phyloP scores from a whole-genome alignment of 2,888 invertebrate species.

The Antheraea yamamai region DNA sequence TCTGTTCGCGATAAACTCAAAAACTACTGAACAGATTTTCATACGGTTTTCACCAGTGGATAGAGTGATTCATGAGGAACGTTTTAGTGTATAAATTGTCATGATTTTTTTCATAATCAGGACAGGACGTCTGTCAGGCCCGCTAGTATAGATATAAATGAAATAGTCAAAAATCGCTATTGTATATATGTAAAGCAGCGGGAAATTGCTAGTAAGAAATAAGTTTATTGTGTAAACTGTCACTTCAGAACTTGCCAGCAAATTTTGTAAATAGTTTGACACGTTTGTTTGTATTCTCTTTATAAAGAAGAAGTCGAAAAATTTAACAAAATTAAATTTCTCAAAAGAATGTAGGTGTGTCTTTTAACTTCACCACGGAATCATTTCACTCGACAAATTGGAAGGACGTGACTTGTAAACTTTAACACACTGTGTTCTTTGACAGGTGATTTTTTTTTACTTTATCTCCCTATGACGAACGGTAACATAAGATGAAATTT shows the following conservation, averaged over 20 bases:
- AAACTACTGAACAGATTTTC: too few species aligned
- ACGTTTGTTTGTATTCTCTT: neutral
- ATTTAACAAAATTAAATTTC: conserved; percentile 30
- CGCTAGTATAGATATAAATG: too few species aligned
- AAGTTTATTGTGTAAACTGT: neutral
- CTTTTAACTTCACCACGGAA: conserved; percentile 23
- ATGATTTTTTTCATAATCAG: too few species aligned
- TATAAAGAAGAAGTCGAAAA: conserved; percentile 11
- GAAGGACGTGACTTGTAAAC: conserved; percentile 40
- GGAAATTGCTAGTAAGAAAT: neutral
- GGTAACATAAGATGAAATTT: neutral
- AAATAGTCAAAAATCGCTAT: too few species aligned
- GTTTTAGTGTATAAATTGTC: too few species aligned
- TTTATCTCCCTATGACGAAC: neutral
- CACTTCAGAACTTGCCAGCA: neutral
- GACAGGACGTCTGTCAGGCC: too few species aligned
- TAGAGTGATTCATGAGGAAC: too few species aligned
- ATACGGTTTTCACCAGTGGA: too few species aligned
- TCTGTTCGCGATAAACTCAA: too few species aligned
- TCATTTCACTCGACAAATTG: conserved; percentile 40
- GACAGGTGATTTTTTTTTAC: conserved; percentile 18
- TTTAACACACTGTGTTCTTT: conserved; percentile 30
- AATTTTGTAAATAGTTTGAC: neutral
- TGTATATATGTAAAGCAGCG: too few species aligned
- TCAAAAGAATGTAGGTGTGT: conserved; percentile 26